Evolutionary conservation across 2,113 vertebrate species (phyloP).

Genomic region (Triplophysa rosa): DNA sequence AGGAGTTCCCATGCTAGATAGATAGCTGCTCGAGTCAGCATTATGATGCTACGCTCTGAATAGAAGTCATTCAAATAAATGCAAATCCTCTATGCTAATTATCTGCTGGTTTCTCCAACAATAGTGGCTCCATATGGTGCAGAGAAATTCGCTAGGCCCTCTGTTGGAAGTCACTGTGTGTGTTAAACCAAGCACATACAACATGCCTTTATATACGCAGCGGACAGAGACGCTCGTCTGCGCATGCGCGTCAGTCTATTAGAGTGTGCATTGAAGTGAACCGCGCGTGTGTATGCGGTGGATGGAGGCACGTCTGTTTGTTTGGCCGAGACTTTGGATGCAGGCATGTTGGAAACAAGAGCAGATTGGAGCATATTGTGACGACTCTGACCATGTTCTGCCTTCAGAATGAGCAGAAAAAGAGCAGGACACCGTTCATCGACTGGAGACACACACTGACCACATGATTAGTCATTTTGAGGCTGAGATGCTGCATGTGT

Average conservation of each 20-base stretch:
- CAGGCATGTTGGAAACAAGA: slow-evolving; percentile 49
- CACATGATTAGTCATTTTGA: slow-evolving; percentile 38
- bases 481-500: neutral
- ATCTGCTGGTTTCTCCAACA: slow-evolving; percentile 43
- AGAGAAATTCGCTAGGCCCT: slow-evolving; percentile 21
- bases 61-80: slow-evolving; percentile 38
- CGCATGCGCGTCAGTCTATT: slow-evolving; percentile 6
- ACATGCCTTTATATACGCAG: neutral
- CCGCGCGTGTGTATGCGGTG: slow-evolving; percentile 34
- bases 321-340: slow-evolving; percentile 44
- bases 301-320: slow-evolving; percentile 46
- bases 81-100: slow-evolving; percentile 45
- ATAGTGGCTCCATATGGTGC: slow-evolving; percentile 40
- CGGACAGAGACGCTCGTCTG: neutral
- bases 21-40: slow-evolving; percentile 41
- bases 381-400: slow-evolving; percentile 45
- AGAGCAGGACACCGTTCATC: slow-evolving; percentile 43
- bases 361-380: slow-evolving; percentile 57
- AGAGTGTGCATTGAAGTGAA: slow-evolving; percentile 17
- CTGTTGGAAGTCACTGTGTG: slow-evolving; percentile 11
- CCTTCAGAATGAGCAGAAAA: slow-evolving; percentile 42
- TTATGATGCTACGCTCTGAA: slow-evolving; percentile 31
- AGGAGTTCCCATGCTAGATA: slow-evolving; percentile 29
- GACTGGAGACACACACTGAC: slow-evolving; percentile 41
- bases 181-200: slow-evolving; percentile 12